Percentiles rank a stretch among this genome's conserved stretches.
Conservation (phyloP, 2,113 vertebrate genomes). For the Eurypyga helias region DNA sequence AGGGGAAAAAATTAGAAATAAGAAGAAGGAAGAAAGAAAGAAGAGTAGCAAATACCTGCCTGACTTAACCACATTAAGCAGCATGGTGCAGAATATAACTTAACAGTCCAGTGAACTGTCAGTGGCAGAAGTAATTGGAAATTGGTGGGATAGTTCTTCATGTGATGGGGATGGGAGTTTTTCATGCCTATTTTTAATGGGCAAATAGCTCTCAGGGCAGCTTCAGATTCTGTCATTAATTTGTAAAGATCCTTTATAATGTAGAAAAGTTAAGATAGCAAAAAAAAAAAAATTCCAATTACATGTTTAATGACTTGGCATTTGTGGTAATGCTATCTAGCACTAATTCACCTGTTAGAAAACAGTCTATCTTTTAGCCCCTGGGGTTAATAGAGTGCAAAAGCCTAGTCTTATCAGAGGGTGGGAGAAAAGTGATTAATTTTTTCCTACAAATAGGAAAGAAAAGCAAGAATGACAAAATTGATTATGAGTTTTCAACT, state of each 20-base stretch:
- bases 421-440: conserved; percentile 75
- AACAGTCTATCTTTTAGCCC: conserved; percentile 77
- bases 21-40: conserved; percentile 8
- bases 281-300: conserved; percentile 77
- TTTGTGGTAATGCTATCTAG: conserved; percentile 82
- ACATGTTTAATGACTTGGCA: conserved; percentile 84
- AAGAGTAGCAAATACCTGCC: conserved; percentile 55
- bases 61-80: conserved; percentile 71
- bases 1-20: not conserved
- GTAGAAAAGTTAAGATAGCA: conserved; percentile 69
- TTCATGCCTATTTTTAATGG: conserved; percentile 75
- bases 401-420: conserved; percentile 76
- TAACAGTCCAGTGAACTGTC: conserved; percentile 81
- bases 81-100: conserved; percentile 70
- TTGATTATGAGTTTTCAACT: conserved; percentile 68
- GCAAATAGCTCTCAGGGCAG: conserved; percentile 73
- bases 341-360: conserved; percentile 78
- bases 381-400: conserved; percentile 84
- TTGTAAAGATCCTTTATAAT: conserved; percentile 76
- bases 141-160: conserved; percentile 71
- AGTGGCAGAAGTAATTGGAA: conserved; percentile 80
- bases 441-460: conserved; percentile 76
- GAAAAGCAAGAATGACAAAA: conserved; percentile 68
- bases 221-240: conserved; percentile 70
- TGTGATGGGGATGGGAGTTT: conserved; percentile 60